phyloP scores from a whole-genome alignment of 1,140 invertebrate species.

The Himalopsyche phryganea region DNA sequence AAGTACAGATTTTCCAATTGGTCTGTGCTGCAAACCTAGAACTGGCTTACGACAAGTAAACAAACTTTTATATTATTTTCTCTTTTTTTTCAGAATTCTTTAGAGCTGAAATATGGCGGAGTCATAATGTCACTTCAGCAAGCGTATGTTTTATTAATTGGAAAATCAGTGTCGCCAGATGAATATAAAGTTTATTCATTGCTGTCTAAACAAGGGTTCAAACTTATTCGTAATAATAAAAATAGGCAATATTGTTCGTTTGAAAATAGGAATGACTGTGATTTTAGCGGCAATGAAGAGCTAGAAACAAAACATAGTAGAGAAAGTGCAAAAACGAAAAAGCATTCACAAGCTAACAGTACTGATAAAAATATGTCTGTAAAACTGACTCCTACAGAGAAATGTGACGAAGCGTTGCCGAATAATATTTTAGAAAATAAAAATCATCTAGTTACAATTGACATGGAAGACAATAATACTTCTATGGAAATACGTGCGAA shows the following conservation, averaged over 20 bases:
- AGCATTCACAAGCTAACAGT: not conserved
- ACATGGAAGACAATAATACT: too few species aligned
- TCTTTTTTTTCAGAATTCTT: conserved; percentile 53
- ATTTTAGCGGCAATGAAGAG: not conserved
- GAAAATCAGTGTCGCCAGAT: conserved; percentile 45
- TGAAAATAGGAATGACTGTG: not conserved
- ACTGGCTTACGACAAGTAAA: too few species aligned
- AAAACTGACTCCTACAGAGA: too few species aligned
- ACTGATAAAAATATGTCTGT: too few species aligned
- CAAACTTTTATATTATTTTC: too few species aligned
- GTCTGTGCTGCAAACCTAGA: too few species aligned
- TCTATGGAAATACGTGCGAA: too few species aligned
- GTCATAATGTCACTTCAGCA: conserved; percentile 59
- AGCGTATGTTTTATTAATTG: conserved; percentile 56
- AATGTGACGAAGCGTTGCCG: too few species aligned
- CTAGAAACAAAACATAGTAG: not conserved
- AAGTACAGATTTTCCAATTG: too few species aligned
- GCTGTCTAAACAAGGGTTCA: conserved; percentile 57
- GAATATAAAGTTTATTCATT: conserved; percentile 63
- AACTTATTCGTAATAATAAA: conserved; percentile 40
- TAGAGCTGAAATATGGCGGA: conserved; percentile 54
- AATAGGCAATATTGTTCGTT: conserved; percentile 3
- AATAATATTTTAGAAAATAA: too few species aligned
- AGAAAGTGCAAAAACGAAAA: not conserved
- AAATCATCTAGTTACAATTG: too few species aligned